These are phyloP conservation scores for Popillia japonica DNA, from an alignment of 1,140 invertebrate genomes.

Conservation along the genomic window DNA sequence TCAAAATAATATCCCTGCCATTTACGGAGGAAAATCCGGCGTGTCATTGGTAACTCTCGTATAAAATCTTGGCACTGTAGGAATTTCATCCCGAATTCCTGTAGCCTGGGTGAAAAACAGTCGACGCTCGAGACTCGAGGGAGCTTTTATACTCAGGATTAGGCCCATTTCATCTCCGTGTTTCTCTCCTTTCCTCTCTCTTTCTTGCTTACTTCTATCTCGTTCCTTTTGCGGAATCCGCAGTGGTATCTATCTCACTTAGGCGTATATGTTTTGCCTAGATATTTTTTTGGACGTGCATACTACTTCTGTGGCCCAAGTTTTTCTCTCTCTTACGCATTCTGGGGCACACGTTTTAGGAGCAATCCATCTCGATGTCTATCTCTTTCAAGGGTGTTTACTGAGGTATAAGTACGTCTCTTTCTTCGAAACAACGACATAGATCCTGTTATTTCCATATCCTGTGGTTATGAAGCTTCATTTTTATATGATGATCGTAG, in stretches of 20 bases:
- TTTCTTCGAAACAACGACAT: background rate
- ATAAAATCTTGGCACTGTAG: conserved; percentile 50
- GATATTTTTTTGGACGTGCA: conserved; percentile 21
- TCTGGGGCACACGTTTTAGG: background rate
- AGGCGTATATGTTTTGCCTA: conserved; percentile 8
- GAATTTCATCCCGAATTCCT: conserved; percentile 50
- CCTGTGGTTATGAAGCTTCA: conserved; percentile 10
- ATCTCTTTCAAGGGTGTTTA: conserved; percentile 17
- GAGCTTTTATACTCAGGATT: conserved; percentile 55
- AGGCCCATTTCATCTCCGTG: conserved; percentile 50
- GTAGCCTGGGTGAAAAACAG: conserved; percentile 51
- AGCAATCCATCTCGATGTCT: conserved; percentile 12
- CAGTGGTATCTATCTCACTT: background rate
- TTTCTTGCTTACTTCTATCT: conserved; percentile 36
- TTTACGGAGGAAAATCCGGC: conserved; percentile 46
- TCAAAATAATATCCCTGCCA: conserved; percentile 48
- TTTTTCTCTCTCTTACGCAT: background rate
- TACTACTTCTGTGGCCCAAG: conserved; percentile 1
- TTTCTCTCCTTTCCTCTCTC: conserved; percentile 40
- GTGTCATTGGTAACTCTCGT: conserved; percentile 50
- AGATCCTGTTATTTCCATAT: conserved; percentile 23
- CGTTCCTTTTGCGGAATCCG: background rate
- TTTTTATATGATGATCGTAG: conserved; percentile 9
- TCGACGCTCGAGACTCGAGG: conserved; percentile 48
- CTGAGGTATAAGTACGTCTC: background rate